Conservation (phyloP, 1,140 invertebrate genomes). For the Euwallacea similis region DNA sequence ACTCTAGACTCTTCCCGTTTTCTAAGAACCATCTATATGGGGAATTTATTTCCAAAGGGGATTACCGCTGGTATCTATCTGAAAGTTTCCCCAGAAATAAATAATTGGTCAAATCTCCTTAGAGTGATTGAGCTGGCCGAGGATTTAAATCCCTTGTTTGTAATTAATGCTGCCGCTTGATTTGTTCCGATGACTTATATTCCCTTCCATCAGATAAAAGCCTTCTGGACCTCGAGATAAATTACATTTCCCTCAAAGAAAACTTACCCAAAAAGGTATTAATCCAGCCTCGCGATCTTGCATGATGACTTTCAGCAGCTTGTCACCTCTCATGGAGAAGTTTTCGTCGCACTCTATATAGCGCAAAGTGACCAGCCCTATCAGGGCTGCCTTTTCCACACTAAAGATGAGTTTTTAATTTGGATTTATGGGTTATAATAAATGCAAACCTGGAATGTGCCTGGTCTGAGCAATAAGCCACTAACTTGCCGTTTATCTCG, state of each 20-base stretch:
- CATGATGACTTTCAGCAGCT: slow-evolving; percentile 76
- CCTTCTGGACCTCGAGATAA: slow-evolving; percentile 12
- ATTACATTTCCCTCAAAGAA: neutral
- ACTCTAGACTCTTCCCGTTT: no score
- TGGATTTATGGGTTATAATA: neutral
- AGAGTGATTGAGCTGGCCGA: slow-evolving; percentile 30
- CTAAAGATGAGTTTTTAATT: slow-evolving; percentile 54
- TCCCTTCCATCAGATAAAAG: slow-evolving; percentile 15
- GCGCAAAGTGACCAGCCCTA: slow-evolving; percentile 88
- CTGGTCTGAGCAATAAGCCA: slow-evolving; percentile 79
- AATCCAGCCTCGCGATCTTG: slow-evolving; percentile 84
- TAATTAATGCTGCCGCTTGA: slow-evolving; percentile 37
- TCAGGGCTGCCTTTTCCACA: slow-evolving; percentile 88
- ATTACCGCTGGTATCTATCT: slow-evolving; percentile 30
- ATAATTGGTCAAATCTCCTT: slow-evolving; percentile 50
- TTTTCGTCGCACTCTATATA: slow-evolving; percentile 87
- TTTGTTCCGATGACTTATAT: slow-evolving; percentile 31
- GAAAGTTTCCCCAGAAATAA: slow-evolving; percentile 41
- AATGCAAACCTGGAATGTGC: slow-evolving; percentile 70
- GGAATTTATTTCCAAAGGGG: slow-evolving; percentile 15
- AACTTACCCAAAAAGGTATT: slow-evolving; percentile 93
- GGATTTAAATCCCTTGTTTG: slow-evolving; percentile 35
- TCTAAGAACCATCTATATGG: no score
- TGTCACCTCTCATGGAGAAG: slow-evolving; percentile 80
- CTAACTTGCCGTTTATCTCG: slow-evolving; percentile 88